Percentiles rank a stretch among this genome's conserved stretches.
Evolutionary conservation across 2,113 vertebrate genomes (phyloP).

Genomic region (Cyphotilapia sp.): DNA sequence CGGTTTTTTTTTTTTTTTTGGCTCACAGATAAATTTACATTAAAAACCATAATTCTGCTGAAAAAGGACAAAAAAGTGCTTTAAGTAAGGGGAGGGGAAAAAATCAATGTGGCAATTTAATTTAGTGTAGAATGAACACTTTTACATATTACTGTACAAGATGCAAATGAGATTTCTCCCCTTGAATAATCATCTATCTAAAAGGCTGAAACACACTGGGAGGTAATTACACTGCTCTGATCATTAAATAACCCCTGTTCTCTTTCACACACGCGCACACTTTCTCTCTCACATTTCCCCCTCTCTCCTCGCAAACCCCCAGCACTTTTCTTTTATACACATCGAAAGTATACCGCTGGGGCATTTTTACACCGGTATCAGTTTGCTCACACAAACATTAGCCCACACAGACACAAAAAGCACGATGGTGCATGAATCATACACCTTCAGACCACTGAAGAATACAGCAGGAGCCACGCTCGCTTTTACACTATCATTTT

Average conservation of each 20-base stretch:
- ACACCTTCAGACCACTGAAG: neutral
- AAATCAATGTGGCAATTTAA: slow-evolving; percentile 55
- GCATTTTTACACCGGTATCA: neutral
- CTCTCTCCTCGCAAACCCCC: neutral
- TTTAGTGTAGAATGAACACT: slow-evolving; percentile 58
- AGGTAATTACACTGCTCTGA: slow-evolving; percentile 61
- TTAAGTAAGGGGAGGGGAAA: neutral
- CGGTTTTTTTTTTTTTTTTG: neutral
- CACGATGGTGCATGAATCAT: neutral
- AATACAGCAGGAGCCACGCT: neutral
- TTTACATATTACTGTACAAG: slow-evolving; percentile 60
- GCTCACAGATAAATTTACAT: slow-evolving; percentile 23
- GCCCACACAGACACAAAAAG: neutral
- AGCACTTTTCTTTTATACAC: neutral
- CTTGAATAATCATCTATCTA: slow-evolving; percentile 64
- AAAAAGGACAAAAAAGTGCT: slow-evolving; percentile 23
- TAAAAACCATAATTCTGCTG: slow-evolving; percentile 23
- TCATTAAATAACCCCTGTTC: slow-evolving; percentile 62
- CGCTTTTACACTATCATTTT: neutral
- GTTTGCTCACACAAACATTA: neutral
- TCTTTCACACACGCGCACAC: neutral
- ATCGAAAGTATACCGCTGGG: neutral
- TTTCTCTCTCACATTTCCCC: neutral
- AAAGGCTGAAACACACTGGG: slow-evolving; percentile 58
- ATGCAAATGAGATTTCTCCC: slow-evolving; percentile 65